These are phyloP conservation scores for Casuarius casuarius DNA, from an alignment of 2,113 vertebrate genomes.

Conservation along the genomic window DNA sequence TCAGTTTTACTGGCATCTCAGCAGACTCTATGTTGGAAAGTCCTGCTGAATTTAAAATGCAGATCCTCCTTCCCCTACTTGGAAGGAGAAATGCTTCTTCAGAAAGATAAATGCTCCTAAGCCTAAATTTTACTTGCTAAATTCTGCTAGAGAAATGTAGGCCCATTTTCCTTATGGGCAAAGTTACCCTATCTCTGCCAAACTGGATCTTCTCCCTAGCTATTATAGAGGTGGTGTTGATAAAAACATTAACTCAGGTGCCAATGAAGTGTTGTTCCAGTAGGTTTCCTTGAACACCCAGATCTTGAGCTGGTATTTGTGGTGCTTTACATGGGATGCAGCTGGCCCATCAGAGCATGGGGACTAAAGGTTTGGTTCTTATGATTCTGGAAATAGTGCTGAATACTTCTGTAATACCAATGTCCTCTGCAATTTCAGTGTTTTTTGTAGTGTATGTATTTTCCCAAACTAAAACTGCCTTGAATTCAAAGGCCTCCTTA, in stretches of 20 bases:
- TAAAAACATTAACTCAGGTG: not conserved
- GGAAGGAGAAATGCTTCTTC: not conserved
- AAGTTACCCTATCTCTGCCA: not conserved
- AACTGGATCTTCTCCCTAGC: not conserved
- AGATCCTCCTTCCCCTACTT: not conserved
- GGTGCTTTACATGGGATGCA: not conserved
- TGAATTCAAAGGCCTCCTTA: rapidly evolving
- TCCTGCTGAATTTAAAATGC: not conserved
- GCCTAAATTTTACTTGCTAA: not conserved
- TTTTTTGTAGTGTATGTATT: not conserved
- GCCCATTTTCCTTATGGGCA: not conserved
- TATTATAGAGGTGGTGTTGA: not conserved
- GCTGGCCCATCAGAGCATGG: not conserved
- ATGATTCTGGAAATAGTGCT: not conserved
- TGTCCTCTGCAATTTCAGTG: not conserved
- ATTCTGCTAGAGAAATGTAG: not conserved
- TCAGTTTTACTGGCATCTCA: not conserved
- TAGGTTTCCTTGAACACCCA: not conserved
- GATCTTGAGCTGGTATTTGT: not conserved
- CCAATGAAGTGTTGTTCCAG: not conserved
- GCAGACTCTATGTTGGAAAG: not conserved
- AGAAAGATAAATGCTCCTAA: not conserved
- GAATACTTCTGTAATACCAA: not conserved
- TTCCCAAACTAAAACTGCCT: not conserved
- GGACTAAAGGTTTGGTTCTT: not conserved